A percentile compares a stretch with the other conserved stretches of the same genome.
Evolutionary conservation across 2,113 vertebrate genomes (phyloP).

Genomic region (Macquaria australasica): DNA sequence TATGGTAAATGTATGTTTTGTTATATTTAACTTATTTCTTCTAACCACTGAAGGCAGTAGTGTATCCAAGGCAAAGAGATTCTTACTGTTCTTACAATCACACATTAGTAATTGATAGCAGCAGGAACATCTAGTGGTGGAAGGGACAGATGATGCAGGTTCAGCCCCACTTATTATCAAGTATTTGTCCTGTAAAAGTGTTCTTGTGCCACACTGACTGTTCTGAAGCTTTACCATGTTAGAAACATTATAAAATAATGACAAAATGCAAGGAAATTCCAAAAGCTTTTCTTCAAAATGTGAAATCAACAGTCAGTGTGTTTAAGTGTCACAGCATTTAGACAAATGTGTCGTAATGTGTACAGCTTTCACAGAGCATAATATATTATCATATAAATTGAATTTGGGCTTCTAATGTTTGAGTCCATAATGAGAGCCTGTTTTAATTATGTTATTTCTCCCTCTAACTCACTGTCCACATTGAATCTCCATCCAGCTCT

Average conservation of each 20-base stretch:
- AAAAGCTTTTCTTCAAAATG: constrained; percentile 15
- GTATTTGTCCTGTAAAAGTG: not conserved
- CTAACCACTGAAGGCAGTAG: not conserved
- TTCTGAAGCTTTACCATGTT: constrained; percentile 4
- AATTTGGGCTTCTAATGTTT: constrained; percentile 76
- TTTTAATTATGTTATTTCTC: constrained; percentile 81
- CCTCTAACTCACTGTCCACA: constrained; percentile 62
- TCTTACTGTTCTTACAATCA: not conserved
- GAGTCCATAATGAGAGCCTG: constrained; percentile 70
- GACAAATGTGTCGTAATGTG: constrained; percentile 53
- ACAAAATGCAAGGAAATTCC: not conserved
- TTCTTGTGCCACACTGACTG: not conserved
- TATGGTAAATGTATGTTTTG: constrained; percentile 19
- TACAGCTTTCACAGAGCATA: constrained; percentile 47
- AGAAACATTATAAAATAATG: not conserved
- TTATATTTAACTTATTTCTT: not conserved
- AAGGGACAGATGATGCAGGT: not conserved
- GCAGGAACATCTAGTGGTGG: not conserved
- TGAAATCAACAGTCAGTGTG: constrained; percentile 13
- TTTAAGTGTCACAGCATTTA: constrained; percentile 39
- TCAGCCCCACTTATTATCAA: not conserved
- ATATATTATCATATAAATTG: constrained; percentile 82
- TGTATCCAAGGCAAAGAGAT: not conserved
- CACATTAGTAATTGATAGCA: not conserved
- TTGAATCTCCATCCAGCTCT: constrained; percentile 57